These are phyloP conservation scores for Apodemia mormo DNA, from an alignment of 2,888 invertebrate species.

Conservation along the genomic window DNA sequence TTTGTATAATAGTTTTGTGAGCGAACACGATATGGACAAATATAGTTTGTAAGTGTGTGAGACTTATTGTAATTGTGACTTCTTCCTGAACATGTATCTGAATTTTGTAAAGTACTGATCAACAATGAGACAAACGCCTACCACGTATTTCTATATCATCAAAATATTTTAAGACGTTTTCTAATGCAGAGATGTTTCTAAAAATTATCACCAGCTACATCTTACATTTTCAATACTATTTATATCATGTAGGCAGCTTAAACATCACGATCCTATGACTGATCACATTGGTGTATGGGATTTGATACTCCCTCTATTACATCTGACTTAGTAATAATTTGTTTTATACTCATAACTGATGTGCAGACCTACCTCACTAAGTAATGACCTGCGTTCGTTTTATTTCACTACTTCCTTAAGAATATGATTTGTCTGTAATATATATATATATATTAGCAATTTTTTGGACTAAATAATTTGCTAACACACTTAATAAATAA, in stretches of 20 bases:
- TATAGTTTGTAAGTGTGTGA: too few species aligned
- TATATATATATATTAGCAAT: not conserved
- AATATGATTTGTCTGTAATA: not conserved
- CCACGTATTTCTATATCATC: too few species aligned
- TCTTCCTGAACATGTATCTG: too few species aligned
- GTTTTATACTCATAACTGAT: not conserved
- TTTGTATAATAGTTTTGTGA: too few species aligned
- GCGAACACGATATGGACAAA: too few species aligned
- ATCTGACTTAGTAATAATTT: conserved; percentile 17
- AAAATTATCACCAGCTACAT: conserved; percentile 36
- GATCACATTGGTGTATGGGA: conserved; percentile 45
- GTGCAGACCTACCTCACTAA: not conserved
- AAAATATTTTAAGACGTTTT: too few species aligned
- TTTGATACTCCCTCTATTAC: conserved; percentile 38
- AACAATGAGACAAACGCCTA: too few species aligned
- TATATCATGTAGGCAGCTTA: conserved; percentile 20
- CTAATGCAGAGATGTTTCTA: conserved; percentile 35
- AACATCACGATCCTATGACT: conserved; percentile 47
- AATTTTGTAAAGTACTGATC: too few species aligned
- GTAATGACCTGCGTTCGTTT: too few species aligned
- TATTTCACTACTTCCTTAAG: not conserved
- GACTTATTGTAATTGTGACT: too few species aligned
- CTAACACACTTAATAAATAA: not conserved
- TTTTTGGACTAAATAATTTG: not conserved
- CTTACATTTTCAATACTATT: conserved; percentile 23